Evolutionary conservation across 2,797 vertebrate genomes (phyloP).

Genomic region (Pelochelys cantorii): DNA sequence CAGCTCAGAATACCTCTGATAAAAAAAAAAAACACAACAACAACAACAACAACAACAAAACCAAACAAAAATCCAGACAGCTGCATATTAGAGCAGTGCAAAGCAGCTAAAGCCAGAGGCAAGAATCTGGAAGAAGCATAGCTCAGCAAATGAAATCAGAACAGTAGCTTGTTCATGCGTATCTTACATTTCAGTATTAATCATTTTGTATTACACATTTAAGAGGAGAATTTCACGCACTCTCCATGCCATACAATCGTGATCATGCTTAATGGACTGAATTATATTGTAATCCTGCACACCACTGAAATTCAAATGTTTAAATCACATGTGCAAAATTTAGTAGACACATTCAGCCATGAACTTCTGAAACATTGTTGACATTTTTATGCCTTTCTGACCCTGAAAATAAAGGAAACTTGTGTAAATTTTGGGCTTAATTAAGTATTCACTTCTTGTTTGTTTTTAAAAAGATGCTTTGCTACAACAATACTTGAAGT

Average conservation of each 20-base stretch:
- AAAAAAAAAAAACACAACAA: background rate
- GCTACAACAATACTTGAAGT: background rate
- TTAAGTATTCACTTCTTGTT: background rate
- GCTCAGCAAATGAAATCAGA: background rate
- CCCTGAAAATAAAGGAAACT: fast-evolving
- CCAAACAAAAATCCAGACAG: background rate
- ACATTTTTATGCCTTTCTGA: background rate
- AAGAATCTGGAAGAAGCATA: background rate
- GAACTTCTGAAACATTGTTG: background rate
- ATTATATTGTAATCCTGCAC: slow-evolving; percentile 1
- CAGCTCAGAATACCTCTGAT: background rate
- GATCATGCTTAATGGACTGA: background rate
- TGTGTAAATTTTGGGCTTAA: background rate
- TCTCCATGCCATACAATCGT: background rate
- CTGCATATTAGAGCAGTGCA: background rate
- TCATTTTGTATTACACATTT: background rate
- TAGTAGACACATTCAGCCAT: background rate
- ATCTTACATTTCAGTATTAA: background rate
- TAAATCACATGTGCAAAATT: background rate
- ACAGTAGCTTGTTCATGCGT: background rate
- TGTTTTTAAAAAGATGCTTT: background rate
- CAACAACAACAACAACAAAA: too few relatives aligned
- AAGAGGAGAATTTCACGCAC: background rate
- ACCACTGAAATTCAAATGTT: background rate
- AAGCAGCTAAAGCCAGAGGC: background rate